phyloP scores from a whole-genome alignment of 2,113 vertebrate genomes.

The Grammomys dolichurus region DNA sequence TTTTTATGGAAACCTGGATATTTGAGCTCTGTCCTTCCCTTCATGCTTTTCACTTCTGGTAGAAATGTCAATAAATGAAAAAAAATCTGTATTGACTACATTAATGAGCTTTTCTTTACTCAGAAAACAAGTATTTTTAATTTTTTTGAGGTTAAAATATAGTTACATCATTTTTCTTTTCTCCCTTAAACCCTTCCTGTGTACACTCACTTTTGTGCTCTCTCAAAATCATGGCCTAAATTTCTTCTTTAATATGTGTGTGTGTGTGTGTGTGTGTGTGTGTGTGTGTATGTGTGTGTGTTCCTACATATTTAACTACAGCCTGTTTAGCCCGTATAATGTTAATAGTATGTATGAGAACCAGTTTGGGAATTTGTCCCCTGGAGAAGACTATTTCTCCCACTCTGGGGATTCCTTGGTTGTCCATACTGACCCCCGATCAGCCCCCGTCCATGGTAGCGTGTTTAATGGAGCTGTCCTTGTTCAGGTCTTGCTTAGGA shows the following conservation, averaged over 20 bases:
- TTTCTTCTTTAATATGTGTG: not conserved
- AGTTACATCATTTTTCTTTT: not conserved
- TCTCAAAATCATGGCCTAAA: not conserved
- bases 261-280: not conserved
- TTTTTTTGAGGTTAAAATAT: not conserved
- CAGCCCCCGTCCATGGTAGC: no score
- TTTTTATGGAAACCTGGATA: not conserved
- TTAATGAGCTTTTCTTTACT: not conserved
- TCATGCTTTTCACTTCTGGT: not conserved
- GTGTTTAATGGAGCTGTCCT: not conserved
- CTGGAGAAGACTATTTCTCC: not conserved
- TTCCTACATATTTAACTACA: not conserved
- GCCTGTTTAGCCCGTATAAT: not conserved
- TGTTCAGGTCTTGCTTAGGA: not conserved
- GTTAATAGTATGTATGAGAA: not conserved
- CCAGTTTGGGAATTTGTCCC: not conserved
- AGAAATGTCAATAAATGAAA: slow-evolving; percentile 5
- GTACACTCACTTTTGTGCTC: not conserved
- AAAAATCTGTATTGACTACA: not conserved
- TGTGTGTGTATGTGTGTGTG: not conserved
- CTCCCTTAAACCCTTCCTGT: not conserved
- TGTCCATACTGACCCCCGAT: not conserved
- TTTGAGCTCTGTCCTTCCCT: not conserved
- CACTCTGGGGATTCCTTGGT: not conserved
- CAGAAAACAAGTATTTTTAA: not conserved